Percentiles rank a stretch among this genome's conserved stretches.
phyloP scores from a whole-genome alignment of 2,888 invertebrate genomes.

The Hydrotaea cyrtoneurina region DNA sequence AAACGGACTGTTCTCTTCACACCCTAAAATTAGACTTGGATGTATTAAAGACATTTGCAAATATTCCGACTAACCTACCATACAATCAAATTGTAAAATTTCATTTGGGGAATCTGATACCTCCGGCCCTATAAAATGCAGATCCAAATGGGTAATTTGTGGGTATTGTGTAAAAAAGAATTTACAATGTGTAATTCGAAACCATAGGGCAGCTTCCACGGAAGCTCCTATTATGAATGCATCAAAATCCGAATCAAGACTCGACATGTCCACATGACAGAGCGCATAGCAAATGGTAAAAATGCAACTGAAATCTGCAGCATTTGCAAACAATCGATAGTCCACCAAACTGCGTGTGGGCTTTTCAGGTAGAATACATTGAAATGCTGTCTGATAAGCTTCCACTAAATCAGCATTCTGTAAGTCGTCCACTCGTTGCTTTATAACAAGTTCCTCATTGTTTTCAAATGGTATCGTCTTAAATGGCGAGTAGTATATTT shows the following conservation, averaged over 20 bases:
- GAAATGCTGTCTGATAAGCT: constrained; percentile 68
- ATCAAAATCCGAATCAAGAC: constrained; percentile 53
- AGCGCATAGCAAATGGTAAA: constrained; percentile 72
- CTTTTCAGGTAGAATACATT: constrained; percentile 58
- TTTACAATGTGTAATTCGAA: constrained; percentile 71
- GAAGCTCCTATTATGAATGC: constrained; percentile 73
- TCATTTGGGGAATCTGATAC: constrained; percentile 24
- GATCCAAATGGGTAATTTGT: constrained; percentile 68
- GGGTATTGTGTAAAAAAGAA: constrained; percentile 74
- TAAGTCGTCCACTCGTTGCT: constrained; percentile 54
- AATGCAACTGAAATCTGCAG: constrained; percentile 75
- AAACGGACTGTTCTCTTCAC: constrained; percentile 58
- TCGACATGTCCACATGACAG: constrained; percentile 57
- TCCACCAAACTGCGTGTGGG: constrained; percentile 66
- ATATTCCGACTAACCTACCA: constrained; percentile 28
- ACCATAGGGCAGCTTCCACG: constrained; percentile 71
- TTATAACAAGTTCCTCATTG: constrained; percentile 46
- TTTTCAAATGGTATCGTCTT: constrained; percentile 60
- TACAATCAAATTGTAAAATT: constrained; percentile 23
- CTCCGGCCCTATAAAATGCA: constrained; percentile 74
- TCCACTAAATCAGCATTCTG: constrained; percentile 68
- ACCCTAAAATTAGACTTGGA: constrained; percentile 52
- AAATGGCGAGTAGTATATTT: constrained; percentile 73
- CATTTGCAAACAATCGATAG: constrained; percentile 72
- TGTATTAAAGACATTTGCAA: no score